Percentiles rank a stretch among this genome's conserved stretches.
These are phyloP conservation scores for Origma solitaria DNA, from an alignment of 2,113 vertebrate species.

Conservation along the genomic window DNA sequence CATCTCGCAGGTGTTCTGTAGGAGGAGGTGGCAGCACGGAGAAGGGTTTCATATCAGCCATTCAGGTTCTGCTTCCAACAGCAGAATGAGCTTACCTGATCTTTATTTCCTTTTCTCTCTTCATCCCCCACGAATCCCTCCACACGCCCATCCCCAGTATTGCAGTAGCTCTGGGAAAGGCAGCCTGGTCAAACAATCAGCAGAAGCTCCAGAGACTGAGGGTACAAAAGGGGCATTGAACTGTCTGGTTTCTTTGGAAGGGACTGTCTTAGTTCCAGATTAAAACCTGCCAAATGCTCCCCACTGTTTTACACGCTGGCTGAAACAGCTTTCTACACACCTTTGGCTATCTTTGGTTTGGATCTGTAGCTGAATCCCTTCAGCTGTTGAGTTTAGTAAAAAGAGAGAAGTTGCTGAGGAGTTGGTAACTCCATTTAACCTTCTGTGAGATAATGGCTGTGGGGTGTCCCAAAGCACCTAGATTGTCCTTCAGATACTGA, in stretches of 20 bases:
- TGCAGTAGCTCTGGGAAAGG: neutral
- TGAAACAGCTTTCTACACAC: neutral
- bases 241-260: neutral
- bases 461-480: neutral
- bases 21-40: neutral
- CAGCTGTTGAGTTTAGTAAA: neutral
- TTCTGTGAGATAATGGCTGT: neutral
- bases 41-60: neutral
- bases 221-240: neutral
- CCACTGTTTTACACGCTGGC: neutral
- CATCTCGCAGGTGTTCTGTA: neutral
- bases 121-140: neutral
- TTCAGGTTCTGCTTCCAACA: neutral
- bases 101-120: neutral
- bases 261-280: neutral
- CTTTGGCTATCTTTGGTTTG: constrained; percentile 11
- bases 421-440: constrained; percentile 36
- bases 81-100: neutral
- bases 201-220: neutral
- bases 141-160: fast-evolving
- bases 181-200: neutral
- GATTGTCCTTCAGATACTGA: neutral
- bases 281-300: neutral
- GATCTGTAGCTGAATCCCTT: neutral
- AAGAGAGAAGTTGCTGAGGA: constrained; percentile 6